Conservation (phyloP, 2,797 vertebrate genomes). For the Phataginus tricuspis region DNA sequence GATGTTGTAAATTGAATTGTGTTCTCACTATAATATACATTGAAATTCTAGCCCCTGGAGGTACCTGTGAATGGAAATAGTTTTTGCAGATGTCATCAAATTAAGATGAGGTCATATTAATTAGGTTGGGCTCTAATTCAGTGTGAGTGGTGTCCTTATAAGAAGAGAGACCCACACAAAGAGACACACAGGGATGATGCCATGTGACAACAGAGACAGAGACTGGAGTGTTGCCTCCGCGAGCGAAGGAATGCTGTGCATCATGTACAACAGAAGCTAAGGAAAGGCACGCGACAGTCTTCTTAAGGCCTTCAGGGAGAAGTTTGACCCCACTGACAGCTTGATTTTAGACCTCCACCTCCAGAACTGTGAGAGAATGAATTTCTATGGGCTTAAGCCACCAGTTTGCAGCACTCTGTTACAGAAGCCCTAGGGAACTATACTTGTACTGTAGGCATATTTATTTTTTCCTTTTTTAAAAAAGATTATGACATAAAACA, state of each 20-base stretch:
- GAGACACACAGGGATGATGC: not conserved
- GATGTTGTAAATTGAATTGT: not conserved
- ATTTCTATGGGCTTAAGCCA: not conserved
- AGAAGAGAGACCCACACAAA: not conserved
- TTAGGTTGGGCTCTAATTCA: not conserved
- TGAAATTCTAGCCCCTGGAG: not conserved
- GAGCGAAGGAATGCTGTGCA: not conserved
- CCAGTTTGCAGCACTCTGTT: not conserved
- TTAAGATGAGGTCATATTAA: not conserved
- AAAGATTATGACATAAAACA: not conserved
- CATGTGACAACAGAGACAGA: not conserved
- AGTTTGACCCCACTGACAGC: not conserved
- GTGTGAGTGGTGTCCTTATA: not conserved
- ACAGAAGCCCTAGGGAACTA: not conserved
- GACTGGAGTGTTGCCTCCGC: fast-evolving
- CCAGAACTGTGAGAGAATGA: not conserved
- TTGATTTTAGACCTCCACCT: not conserved
- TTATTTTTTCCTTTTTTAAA: not conserved
- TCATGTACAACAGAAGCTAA: not conserved
- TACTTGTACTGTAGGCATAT: not conserved
- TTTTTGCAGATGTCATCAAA: not conserved
- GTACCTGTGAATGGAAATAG: not conserved
- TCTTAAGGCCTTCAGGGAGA: not conserved
- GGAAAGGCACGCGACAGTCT: not conserved
- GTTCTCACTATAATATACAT: not conserved